phyloP scores from a whole-genome alignment of 53 echinoderm and acorn worm species.

The Holothuria leucospilota region DNA sequence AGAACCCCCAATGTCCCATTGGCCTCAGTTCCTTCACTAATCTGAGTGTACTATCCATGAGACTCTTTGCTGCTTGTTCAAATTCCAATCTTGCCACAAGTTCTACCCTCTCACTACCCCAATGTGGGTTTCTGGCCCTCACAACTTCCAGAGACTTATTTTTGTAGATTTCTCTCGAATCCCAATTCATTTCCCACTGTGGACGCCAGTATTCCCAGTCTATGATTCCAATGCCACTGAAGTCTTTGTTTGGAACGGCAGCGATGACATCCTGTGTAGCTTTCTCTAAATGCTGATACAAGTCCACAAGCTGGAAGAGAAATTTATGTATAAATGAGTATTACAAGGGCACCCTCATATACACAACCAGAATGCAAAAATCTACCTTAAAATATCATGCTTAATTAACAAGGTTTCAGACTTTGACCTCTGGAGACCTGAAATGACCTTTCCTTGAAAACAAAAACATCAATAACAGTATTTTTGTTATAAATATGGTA shows the following conservation, averaged over 20 bases:
- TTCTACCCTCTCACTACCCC: slow-evolving; percentile 62
- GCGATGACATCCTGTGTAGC: slow-evolving; percentile 50
- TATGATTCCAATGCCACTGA: slow-evolving; percentile 62
- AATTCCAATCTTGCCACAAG: slow-evolving; percentile 73
- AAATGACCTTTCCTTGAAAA: no score
- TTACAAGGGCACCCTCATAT: no score
- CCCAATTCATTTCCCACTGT: slow-evolving; percentile 40
- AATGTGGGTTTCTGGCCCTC: slow-evolving; percentile 52
- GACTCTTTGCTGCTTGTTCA: slow-evolving; percentile 62
- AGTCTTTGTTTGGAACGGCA: slow-evolving; percentile 58
- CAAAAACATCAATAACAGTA: no score
- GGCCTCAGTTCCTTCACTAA: slow-evolving; percentile 70
- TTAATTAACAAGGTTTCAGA: no score
- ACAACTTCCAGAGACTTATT: slow-evolving; percentile 50
- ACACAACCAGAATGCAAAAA: no score
- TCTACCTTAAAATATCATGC: no score
- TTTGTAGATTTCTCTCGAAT: slow-evolving; percentile 1
- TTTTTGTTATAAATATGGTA: no score
- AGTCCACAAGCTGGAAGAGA: slow-evolving; percentile 57
- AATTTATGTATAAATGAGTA: neutral
- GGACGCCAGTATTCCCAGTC: slow-evolving; percentile 81
- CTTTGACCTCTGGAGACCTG: no score
- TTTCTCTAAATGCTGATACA: slow-evolving; percentile 63
- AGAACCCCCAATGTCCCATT: slow-evolving; percentile 74
- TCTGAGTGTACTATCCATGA: slow-evolving; percentile 71